Conservation (phyloP, 2,888 invertebrate species). For the Priocnemis perturbator region DNA sequence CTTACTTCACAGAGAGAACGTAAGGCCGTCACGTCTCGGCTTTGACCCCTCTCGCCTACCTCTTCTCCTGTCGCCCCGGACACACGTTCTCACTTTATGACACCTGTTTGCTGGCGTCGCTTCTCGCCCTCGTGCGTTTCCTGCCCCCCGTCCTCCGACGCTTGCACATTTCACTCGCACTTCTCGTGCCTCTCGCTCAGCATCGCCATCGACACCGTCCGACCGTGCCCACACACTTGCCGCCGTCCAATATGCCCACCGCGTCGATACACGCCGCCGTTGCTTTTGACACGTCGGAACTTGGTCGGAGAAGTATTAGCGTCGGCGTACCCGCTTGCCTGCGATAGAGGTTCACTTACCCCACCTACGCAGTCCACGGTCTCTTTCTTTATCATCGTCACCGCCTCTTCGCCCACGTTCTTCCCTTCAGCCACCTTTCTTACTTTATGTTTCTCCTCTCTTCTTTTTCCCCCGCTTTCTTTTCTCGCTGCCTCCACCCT, state of each 20-base stretch:
- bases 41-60: conserved; percentile 42
- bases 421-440: neutral
- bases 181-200: conserved; percentile 14
- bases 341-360: neutral
- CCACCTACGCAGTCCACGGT: neutral
- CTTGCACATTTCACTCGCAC: neutral
- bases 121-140: conserved; percentile 15
- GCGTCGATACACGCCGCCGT: conserved; percentile 39
- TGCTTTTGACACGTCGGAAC: conserved; percentile 45
- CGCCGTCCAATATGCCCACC: conserved; percentile 44
- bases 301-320: conserved; percentile 40
- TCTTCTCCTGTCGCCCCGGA: conserved; percentile 36
- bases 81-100: conserved; percentile 66
- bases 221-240: neutral
- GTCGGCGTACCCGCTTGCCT: neutral
- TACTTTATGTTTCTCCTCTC: neutral
- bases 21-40: conserved; percentile 59
- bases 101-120: conserved; percentile 65
- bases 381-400: neutral
- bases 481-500: neutral
- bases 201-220: conserved; percentile 16
- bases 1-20: conserved; percentile 21
- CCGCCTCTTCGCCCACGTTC: neutral
- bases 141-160: neutral
- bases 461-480: neutral